phyloP scores from a whole-genome alignment of 2,113 vertebrate genomes.

The Gobio gobio region DNA sequence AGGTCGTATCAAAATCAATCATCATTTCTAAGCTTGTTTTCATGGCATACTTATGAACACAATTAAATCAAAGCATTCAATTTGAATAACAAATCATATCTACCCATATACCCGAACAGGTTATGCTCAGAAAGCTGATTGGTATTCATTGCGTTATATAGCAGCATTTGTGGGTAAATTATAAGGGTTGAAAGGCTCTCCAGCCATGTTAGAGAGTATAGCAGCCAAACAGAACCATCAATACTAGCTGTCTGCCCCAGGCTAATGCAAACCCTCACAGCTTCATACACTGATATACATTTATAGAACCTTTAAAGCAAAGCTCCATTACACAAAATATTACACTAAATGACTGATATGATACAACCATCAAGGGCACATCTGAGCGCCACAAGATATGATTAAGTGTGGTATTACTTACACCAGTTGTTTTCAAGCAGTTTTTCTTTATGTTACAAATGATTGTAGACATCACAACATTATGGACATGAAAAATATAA shows the following conservation, averaged over 20 bases:
- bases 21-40: slow-evolving; percentile 36
- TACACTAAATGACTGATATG: slow-evolving; percentile 12
- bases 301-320: slow-evolving; percentile 11
- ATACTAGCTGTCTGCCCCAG: slow-evolving; percentile 25
- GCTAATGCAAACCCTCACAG: slow-evolving; percentile 21
- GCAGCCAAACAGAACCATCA: slow-evolving; percentile 18
- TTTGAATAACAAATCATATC: slow-evolving; percentile 43
- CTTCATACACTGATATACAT: slow-evolving; percentile 7
- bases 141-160: background rate
- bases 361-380: background rate
- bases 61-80: slow-evolving; percentile 44
- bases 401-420: background rate
- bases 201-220: slow-evolving; percentile 5
- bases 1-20: slow-evolving; percentile 43
- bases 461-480: background rate
- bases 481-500: background rate
- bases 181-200: background rate
- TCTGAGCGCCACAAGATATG: background rate
- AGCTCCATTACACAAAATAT: slow-evolving; percentile 30
- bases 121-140: slow-evolving; percentile 22
- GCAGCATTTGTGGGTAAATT: slow-evolving; percentile 11
- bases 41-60: slow-evolving; percentile 43
- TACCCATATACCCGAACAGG: slow-evolving; percentile 3
- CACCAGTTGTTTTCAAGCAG: background rate
- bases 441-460: background rate